Percentiles rank a stretch among this genome's conserved stretches.
Evolutionary conservation across 2,888 invertebrate species (phyloP).

Genomic region (Nephrotoma guestfalica): DNA sequence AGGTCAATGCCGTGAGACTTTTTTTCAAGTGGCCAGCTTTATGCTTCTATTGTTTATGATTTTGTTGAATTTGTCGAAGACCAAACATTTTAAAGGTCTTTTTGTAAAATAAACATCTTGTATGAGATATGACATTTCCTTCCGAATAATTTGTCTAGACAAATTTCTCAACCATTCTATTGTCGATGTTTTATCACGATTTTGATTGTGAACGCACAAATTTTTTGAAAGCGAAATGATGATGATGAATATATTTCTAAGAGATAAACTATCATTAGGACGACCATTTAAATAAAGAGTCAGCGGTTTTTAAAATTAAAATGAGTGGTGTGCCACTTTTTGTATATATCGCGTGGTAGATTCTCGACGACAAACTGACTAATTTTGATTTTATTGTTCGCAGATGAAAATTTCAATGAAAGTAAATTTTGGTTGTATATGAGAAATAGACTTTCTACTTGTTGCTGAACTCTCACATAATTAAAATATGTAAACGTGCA

Average conservation of each 20-base stretch:
- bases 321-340: not conserved
- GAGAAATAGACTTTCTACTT: not conserved
- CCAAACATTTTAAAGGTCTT: too few relatives aligned
- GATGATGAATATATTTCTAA: not conserved
- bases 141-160: not conserved
- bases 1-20: constrained; percentile 3
- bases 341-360: not conserved
- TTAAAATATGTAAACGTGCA: not conserved
- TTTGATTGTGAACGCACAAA: not conserved
- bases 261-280: not conserved
- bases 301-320: not conserved
- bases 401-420: not conserved
- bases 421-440: not conserved
- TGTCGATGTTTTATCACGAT: too few relatives aligned
- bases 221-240: not conserved
- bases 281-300: not conserved
- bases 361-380: not conserved
- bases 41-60: not conserved
- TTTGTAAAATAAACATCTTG: too few relatives aligned
- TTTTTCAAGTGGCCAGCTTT: not conserved
- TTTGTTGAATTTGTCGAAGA: not conserved
- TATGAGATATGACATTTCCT: not conserved
- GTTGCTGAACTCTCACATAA: not conserved
- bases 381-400: not conserved
- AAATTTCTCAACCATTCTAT: not conserved